Conservation (phyloP, 2,797 vertebrate species). For the Cossypha heuglini region DNA sequence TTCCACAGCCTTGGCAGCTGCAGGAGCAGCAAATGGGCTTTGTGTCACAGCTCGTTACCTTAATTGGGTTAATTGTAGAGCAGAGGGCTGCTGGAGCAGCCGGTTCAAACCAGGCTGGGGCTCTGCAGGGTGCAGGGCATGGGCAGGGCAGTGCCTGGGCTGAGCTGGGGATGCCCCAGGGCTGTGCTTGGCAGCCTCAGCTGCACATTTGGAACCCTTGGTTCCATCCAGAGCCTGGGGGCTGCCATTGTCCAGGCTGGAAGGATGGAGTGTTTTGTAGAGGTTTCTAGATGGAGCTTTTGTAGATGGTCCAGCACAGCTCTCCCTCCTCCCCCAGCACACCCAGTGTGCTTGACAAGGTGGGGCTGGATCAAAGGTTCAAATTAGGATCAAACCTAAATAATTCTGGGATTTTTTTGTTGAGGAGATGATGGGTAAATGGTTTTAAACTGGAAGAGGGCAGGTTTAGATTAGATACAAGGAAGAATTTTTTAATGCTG, state of each 20-base stretch:
- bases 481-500: neutral
- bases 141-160: neutral
- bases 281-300: neutral
- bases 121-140: neutral
- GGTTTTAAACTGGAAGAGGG: neutral
- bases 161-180: neutral
- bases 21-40: neutral
- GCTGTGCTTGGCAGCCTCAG: neutral
- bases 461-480: neutral
- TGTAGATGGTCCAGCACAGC: neutral
- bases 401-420: neutral
- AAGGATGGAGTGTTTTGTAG: neutral
- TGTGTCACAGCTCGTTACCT: slow-evolving; percentile 56
- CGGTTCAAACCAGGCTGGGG: slow-evolving; percentile 10
- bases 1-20: slow-evolving; percentile 16
- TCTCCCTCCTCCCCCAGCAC: neutral
- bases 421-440: neutral
- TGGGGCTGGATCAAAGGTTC: neutral
- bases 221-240: neutral
- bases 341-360: rapidly evolving
- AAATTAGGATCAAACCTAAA: neutral
- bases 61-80: slow-evolving; percentile 67
- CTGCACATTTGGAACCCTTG: neutral
- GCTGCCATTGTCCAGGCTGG: neutral
- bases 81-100: neutral